Percentiles rank a stretch among this genome's conserved stretches.
Conservation (phyloP, 2,113 vertebrate species). For the Odocoileus hemionus region DNA sequence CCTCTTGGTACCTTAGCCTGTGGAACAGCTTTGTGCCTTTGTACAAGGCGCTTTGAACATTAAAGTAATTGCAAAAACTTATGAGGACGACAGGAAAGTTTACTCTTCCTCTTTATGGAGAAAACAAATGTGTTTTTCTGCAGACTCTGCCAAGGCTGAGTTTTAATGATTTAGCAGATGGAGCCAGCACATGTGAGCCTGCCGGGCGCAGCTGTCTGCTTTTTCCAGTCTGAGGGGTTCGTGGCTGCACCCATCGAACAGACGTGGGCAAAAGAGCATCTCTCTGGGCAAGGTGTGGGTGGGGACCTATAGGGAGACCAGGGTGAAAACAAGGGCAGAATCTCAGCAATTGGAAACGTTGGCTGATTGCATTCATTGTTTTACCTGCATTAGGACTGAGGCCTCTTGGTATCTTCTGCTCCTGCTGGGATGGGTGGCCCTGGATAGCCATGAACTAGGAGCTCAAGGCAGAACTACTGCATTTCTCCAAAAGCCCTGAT, state of each 20-base stretch:
- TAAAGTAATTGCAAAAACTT: slow-evolving; percentile 57
- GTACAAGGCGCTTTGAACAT: slow-evolving; percentile 23
- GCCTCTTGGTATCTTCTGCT: not conserved
- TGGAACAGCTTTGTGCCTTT: slow-evolving; percentile 29
- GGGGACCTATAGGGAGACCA: slow-evolving; percentile 43
- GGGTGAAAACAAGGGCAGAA: slow-evolving; percentile 70
- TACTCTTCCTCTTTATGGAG: slow-evolving; percentile 77
- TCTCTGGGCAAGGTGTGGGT: slow-evolving; percentile 47
- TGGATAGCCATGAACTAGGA: not conserved
- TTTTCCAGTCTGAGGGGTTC: slow-evolving; percentile 81
- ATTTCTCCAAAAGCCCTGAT: not conserved
- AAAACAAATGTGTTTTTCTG: slow-evolving; percentile 83
- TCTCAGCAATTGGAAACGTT: slow-evolving; percentile 56
- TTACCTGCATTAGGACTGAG: slow-evolving; percentile 44
- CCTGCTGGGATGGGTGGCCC: too few relatives aligned
- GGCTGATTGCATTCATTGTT: slow-evolving; percentile 8
- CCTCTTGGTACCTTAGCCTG: not conserved
- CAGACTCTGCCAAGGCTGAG: slow-evolving; percentile 77
- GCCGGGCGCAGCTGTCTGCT: slow-evolving; percentile 82
- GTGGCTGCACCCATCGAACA: slow-evolving; percentile 74
- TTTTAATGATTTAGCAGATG: slow-evolving; percentile 82
- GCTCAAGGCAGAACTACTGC: not conserved
- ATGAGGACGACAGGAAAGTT: slow-evolving; percentile 72
- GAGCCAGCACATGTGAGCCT: slow-evolving; percentile 81
- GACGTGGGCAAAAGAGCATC: slow-evolving; percentile 73